Base-by-base conservation (phyloP, 2,888 invertebrate genomes). In the Nemoura dubitans region DNA sequence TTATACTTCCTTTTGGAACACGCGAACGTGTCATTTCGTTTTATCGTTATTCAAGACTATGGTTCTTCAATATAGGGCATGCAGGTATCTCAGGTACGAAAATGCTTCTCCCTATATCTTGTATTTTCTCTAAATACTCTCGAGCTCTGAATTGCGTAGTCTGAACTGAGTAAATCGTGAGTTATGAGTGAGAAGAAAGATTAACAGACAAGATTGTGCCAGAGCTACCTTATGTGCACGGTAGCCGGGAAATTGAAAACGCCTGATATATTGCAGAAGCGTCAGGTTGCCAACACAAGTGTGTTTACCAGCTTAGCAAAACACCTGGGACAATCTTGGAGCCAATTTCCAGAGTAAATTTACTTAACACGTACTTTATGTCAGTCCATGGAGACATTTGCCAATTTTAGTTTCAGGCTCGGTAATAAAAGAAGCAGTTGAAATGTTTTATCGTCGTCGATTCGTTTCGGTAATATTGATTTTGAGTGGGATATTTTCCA, bases 121-220 rank as follows among this genome's bases (percentile, higher is more conserved):
- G 59, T 59, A 59, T 59, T 21, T 36, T 59, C 59, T 59, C 59
- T 59, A 59, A 59, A 59, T 59, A 59, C 59, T 59, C 59, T 59
- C 59, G 59, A 21, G 36, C 36, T 3, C 36, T 36, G 10, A 21
- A 59, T 59, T 10, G 6, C 16, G 59, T 10, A 10, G 59, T 36
- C 36, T 36, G 36, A 36, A 10, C 16, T 14, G 21, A 59, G 59
- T 1, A 59, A 59, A 59, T 59, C 59, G 59, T 59, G 59, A 59
- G 59, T 59, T 59, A 59, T 59, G 59, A 59, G 16, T 59, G 59
- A 59, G 14, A 59, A 59, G 59, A 59, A 59, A 59, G 59, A 59
- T 59, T 59, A 59, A 14, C 10, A 14, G 59, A 59, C 59, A 59
- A 59, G 16, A 59, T 10, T 59, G 59, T 59, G 59, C 59, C 59